Base-by-base conservation (phyloP, 2,113 vertebrate genomes). In the Coptodon rendalli region DNA sequence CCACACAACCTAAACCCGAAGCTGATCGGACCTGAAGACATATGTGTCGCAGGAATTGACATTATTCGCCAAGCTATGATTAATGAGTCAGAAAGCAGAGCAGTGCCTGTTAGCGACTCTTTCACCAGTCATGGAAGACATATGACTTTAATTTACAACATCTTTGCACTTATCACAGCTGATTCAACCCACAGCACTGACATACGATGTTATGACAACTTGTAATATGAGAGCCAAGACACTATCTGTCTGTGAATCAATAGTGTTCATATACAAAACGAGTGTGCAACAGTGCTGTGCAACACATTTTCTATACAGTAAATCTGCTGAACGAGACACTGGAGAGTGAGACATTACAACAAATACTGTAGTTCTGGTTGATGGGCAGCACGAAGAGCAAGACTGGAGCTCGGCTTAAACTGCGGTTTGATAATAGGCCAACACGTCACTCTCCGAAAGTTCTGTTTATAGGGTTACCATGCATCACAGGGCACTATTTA, bases 281-380 rank as follows among this genome's bases (percentile, higher is more conserved):
- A 7, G 38, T n/a, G 59, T 36, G 29, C 14, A 29, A 34, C 16
- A 31, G 27, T 19, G 59, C 59, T 29, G 40, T 29, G 71, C 24
- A 7, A 12, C 52, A 59, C 19, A 31, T 66, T 40, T 34, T 84
- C 80, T 80, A 76, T 71, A 22, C 56, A 87, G 45, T 83, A 89
- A 91, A 85, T 89, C 81, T 91, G 85, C 83, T 89, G 40, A 89
- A 85, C 83, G 92, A 90, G 81, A 87, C 81, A 90, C 83, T 85
- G 50, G 80, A 82, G 83, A 84, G 83, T 57, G 85, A 84, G 80
- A 88, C 83, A 57, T 84, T 57, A 85, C 52, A 66, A 66, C 71
- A 83, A 84, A 91, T 86, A 88, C 29, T 34, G 59, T 66, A 13
- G 43, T 84, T 61, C 73, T 78, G 79, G 79, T 79, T 88, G 91